phyloP scores from a whole-genome alignment of 2,113 vertebrate species.

The Recurvirostra avosetta region DNA sequence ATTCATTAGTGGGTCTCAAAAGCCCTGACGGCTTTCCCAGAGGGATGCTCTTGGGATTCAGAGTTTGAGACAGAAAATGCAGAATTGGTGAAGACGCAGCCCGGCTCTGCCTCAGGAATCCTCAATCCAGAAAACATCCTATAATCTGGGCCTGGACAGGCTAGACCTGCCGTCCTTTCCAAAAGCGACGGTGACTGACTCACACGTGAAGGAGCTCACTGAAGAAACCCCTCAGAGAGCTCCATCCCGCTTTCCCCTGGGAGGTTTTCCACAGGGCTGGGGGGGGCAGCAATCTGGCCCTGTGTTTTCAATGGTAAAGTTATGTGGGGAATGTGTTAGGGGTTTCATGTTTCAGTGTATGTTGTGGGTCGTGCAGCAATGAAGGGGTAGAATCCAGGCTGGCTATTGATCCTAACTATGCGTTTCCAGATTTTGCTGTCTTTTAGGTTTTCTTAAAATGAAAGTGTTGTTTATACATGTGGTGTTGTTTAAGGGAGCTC shows the following conservation, averaged over 20 bases:
- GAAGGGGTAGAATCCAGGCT: not conserved
- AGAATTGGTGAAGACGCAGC: not conserved
- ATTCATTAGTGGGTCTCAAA: not conserved
- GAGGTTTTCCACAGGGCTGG: not conserved
- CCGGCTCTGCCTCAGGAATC: not conserved
- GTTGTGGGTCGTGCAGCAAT: not conserved
- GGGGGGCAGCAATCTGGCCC: not conserved
- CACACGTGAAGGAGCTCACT: rapidly evolving
- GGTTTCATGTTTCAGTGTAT: constrained; percentile 48
- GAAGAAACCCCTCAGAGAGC: not conserved
- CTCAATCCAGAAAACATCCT: not conserved
- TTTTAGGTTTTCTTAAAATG: not conserved
- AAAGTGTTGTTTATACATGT: not conserved
- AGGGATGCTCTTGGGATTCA: not conserved
- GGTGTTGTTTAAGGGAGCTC: not conserved
- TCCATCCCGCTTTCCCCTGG: not conserved
- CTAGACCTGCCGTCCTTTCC: not conserved
- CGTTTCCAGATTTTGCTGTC: not conserved
- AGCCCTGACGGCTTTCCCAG: not conserved
- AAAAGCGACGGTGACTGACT: not conserved
- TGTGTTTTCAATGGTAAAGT: constrained; percentile 39
- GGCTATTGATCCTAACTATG: not conserved
- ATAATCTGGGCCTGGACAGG: not conserved
- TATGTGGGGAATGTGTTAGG: constrained; percentile 54
- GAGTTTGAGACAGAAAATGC: not conserved